Evolutionary conservation across 2,888 invertebrate genomes (phyloP), one percentile per base, ranked within the genome.

Genomic region (Tridacna gigas): DNA sequence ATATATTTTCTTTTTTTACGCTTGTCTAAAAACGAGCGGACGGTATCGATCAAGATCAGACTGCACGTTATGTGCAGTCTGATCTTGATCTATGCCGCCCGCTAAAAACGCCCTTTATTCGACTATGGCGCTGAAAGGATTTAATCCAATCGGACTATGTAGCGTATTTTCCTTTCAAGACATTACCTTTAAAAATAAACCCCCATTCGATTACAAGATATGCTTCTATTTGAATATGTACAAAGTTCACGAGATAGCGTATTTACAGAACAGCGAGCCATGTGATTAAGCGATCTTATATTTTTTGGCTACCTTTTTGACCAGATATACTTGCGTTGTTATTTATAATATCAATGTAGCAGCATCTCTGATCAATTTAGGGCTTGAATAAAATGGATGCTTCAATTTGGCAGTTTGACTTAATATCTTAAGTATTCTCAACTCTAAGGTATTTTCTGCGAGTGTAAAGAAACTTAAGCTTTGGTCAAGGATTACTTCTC

Each of bases 191-290:
- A 13, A 26, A 67, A 67, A 37, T 67, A 67, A n/a, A 67, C 37
- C 37, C 67, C 67, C 15, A 67, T 67, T 67, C 67, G 67, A 67
- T 67, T 67, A 67, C 45, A 37, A 67, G 67, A 67, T 45, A 67
- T 67, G 67, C 45, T 45, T 67, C 45, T 67, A 28, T 67, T 67
- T 45, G 37, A 67, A 45, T n/a, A 28, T 67, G n/a, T 67, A 67
- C 67, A 67, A 67, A 67, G 26, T 67, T 45, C 67, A 67, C 67
- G 18, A 67, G 67, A 67, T 67, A 67, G 67, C 45, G 67, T 67
- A 67, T 67, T 67, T 45, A 67, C 67, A 67, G 28, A 66, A 15
- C 20, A 1, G 2, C 11, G 0, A 45, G 47, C 13, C 45, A 45
- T 67, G 66, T 66, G 66, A 66, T 66, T 66, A 66, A 26, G 26